Conservation (phyloP, 2,888 invertebrate genomes). For the Stegana nigrithorax region DNA sequence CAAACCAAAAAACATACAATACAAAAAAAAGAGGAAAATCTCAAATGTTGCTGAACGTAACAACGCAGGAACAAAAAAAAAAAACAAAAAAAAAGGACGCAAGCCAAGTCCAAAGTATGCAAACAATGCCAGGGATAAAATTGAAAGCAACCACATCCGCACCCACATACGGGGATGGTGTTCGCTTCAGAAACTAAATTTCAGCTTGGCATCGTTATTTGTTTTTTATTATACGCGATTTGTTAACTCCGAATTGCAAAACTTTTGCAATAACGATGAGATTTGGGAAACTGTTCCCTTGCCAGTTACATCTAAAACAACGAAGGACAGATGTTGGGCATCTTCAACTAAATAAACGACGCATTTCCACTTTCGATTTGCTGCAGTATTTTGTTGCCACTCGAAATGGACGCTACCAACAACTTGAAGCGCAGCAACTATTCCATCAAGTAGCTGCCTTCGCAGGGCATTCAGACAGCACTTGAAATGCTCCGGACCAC, state of each 20-base stretch:
- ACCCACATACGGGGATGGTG: neutral
- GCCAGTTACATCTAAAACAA: neutral
- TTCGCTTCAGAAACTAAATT: too few species aligned
- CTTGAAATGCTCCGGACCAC: neutral
- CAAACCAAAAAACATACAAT: constrained; percentile 3
- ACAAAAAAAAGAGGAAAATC: constrained; percentile 5
- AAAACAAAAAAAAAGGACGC: constrained; percentile 26
- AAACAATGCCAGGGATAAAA: constrained; percentile 48
- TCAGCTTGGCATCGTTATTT: too few species aligned
- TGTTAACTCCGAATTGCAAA: neutral
- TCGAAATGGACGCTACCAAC: neutral
- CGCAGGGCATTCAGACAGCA: neutral
- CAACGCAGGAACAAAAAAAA: constrained; percentile 30
- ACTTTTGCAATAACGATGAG: neutral
- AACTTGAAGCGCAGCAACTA: neutral
- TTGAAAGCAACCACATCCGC: constrained; percentile 48
- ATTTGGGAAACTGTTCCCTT: neutral
- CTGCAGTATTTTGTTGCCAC: neutral
- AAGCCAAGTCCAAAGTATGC: too few species aligned
- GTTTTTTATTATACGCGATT: neutral
- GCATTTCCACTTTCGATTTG: neutral
- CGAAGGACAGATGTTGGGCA: neutral
- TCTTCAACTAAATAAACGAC: neutral
- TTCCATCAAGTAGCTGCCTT: neutral
- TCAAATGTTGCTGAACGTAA: constrained; percentile 36